Conservation (phyloP, 2,888 invertebrate species). For the Drosophila emarginata region DNA sequence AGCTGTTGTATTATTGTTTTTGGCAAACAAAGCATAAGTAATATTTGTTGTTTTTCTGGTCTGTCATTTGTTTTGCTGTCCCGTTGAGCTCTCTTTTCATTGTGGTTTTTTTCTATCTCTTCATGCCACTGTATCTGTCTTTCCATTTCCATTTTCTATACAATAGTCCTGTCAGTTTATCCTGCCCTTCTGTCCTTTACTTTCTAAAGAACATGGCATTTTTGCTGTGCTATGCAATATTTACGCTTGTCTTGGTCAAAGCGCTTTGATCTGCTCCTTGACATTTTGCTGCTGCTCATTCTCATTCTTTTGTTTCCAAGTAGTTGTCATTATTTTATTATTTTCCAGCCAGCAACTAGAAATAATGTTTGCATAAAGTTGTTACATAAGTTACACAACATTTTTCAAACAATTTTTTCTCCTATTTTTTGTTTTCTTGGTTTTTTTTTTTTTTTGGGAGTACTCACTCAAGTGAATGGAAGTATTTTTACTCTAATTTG, state of each 20-base stretch:
- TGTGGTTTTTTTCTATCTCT: constrained; percentile 41
- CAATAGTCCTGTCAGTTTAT: constrained; percentile 55
- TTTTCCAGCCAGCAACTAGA: constrained; percentile 34
- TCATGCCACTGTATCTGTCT: constrained; percentile 9
- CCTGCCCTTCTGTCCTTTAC: not conserved
- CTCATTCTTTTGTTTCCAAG: constrained; percentile 44
- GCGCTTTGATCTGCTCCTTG: constrained; percentile 66
- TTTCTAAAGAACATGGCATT: constrained; percentile 50
- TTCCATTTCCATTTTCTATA: not conserved
- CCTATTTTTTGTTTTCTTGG: not conserved
- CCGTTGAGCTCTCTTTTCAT: constrained; percentile 57
- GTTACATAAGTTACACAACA: not conserved
- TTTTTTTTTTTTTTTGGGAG: not conserved
- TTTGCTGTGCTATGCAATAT: constrained; percentile 68
- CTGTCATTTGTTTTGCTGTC: constrained; percentile 62
- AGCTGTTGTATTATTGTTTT: constrained; percentile 33
- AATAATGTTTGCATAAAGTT: constrained; percentile 49
- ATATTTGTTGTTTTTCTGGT: constrained; percentile 50
- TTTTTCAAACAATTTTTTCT: constrained; percentile 2
- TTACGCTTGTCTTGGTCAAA: constrained; percentile 74
- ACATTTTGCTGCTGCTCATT: constrained; percentile 41
- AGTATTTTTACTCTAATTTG: not conserved
- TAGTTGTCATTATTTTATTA: constrained; percentile 56
- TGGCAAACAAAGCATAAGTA: constrained; percentile 42
- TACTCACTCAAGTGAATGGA: not conserved